Conservation (phyloP, 1,140 invertebrate genomes). For the Andrena cerasifolii region DNA sequence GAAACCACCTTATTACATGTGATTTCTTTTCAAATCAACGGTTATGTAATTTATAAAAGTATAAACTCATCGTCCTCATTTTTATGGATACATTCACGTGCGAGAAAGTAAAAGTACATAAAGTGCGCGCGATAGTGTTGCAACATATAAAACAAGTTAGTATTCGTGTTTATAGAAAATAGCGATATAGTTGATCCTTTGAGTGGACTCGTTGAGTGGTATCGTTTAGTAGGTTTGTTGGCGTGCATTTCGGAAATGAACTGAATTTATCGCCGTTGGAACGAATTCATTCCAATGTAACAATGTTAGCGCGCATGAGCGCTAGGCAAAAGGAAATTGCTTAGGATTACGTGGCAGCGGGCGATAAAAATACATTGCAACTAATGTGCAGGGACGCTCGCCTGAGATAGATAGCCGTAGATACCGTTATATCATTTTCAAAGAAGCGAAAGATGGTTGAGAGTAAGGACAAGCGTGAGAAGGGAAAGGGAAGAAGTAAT, state of each 20-base stretch:
- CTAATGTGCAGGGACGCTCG: constrained; percentile 10
- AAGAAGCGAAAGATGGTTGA: background rate
- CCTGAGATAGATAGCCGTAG: background rate
- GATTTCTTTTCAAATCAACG: background rate
- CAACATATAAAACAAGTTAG: background rate
- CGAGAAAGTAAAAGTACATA: background rate
- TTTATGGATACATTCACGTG: background rate
- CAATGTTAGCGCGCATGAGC: constrained; percentile 56
- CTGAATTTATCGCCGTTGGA: background rate
- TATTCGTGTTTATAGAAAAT: background rate
- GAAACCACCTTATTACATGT: background rate
- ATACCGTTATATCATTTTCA: background rate
- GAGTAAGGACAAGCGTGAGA: background rate
- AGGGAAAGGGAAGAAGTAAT: background rate
- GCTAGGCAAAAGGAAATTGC: constrained; percentile 49
- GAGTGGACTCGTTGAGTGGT: background rate
- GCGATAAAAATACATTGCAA: constrained; percentile 60
- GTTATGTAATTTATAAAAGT: background rate
- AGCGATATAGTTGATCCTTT: background rate
- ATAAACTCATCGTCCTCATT: background rate
- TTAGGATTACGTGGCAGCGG: constrained; percentile 61
- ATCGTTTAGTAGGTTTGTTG: background rate
- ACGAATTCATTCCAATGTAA: constrained; percentile 20
- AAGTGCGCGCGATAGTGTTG: background rate
- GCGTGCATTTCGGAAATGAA: background rate